A percentile compares a stretch with the other conserved stretches of the same genome.
Conservation (phyloP, 2,888 invertebrate species). For the Tachina grossa region DNA sequence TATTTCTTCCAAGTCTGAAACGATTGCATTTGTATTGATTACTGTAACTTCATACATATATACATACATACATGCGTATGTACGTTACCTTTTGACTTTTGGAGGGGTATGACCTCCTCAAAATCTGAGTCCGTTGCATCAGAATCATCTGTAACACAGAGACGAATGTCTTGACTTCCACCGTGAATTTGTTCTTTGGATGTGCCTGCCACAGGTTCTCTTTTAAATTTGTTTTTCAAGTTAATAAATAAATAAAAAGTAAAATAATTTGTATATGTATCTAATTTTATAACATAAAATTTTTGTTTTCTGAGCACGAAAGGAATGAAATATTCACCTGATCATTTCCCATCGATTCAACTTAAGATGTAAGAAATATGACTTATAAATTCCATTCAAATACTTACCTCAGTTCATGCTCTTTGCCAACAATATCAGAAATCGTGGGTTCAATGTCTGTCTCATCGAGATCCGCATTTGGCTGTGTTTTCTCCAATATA, state of each 20-base stretch:
- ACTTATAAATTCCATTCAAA: background rate
- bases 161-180: slow-evolving; percentile 63
- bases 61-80: too few relatives aligned
- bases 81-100: slow-evolving; percentile 2
- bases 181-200: background rate
- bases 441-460: slow-evolving; percentile 61
- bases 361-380: too few relatives aligned
- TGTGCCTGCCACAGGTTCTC: background rate
- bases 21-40: slow-evolving; percentile 23
- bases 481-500: slow-evolving; percentile 83
- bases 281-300: background rate
- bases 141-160: slow-evolving; percentile 67
- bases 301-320: too few relatives aligned
- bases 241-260: background rate
- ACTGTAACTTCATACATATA: background rate
- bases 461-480: slow-evolving; percentile 46
- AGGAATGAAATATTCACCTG: too few relatives aligned
- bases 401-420: slow-evolving; percentile 22
- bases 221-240: slow-evolving; percentile 8
- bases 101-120: slow-evolving; percentile 51
- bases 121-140: slow-evolving; percentile 67
- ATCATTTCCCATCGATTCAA: too few relatives aligned
- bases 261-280: too few relatives aligned
- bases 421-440: slow-evolving; percentile 16
- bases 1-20: slow-evolving; percentile 64